Evolutionary conservation across 1,140 invertebrate genomes (phyloP), one percentile per base, ranked within the genome.

Genomic region (Aphaenogaster rudis): DNA sequence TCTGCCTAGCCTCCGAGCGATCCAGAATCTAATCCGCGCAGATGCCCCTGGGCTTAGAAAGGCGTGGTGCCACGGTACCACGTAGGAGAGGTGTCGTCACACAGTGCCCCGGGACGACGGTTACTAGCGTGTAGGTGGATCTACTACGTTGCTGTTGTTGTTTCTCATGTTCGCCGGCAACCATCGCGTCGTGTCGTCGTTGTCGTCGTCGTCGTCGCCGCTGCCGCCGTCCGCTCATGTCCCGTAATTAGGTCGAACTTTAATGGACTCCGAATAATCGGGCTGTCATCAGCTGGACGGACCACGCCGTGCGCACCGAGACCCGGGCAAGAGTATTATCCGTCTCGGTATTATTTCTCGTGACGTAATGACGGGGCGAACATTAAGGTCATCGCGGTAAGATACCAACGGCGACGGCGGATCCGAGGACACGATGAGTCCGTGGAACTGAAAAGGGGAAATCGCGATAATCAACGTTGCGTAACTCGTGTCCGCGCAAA

Each of bases 41-140:
- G 91, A 92, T 92, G 91, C 91, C 91, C 91, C 91, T 92, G 91
- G 91, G 91, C 91, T 91, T 92, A 92, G 91, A 92, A 92, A 92
- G 91, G 91, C 91, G 91, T 92, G 91, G 91, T 92, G 36, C 67
- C 50, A 33, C 74, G 77, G 64, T 69, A 81, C 21, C 76, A 88
- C 80, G 88, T 90, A 91, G 90, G 86, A 90, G 84, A 92, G 82
- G 82, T 92, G 91, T 92, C 92, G 92, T 92, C 91, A 92, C 82
- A 77, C 80, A 15, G 80, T 50, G 57, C 57, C 81, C 79, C 66
- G 84, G 77, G 80, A 91, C 86, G 88, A 67, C 74, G 71, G 64
- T 84, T 84, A 69, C 63, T 21, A 50, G n/a, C 54, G 86, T 88
- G 91, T 92, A 84, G 91, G 91, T 91, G 91, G 91, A 67, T 77